Percentiles rank a stretch among this genome's conserved stretches.
These are phyloP conservation scores for Cheilosia pagana DNA, from an alignment of 2,888 invertebrate genomes.

Conservation along the genomic window DNA sequence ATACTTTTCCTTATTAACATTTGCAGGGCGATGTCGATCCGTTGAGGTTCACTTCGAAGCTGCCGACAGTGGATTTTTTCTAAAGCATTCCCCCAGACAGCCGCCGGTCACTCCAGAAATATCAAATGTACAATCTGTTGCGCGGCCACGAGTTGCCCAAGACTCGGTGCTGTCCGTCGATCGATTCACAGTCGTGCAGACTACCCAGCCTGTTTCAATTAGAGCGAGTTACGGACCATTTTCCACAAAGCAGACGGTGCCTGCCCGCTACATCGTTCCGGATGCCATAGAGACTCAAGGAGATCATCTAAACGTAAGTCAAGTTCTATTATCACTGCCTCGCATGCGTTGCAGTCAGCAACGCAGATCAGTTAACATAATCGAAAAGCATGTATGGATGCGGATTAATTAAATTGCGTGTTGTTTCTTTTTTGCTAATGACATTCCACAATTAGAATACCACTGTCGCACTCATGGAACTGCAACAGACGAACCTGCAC, in stretches of 20 bases:
- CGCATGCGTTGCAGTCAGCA: constrained; percentile 2
- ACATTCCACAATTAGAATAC: constrained; percentile 83
- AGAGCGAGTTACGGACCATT: constrained; percentile 97
- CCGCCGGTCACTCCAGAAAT: constrained; percentile 84
- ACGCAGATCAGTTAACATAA: constrained; percentile 46
- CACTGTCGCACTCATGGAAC: constrained; percentile 85
- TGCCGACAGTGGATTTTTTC: constrained; percentile 95
- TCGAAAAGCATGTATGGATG: constrained; percentile 41
- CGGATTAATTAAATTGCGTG: constrained; percentile 59
- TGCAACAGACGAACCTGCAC: constrained; percentile 89
- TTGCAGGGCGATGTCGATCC: constrained; percentile 88
- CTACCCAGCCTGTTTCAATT: constrained; percentile 94
- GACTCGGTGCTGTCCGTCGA: constrained; percentile 92
- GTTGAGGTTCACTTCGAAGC: constrained; percentile 96
- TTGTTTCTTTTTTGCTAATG: constrained; percentile 19
- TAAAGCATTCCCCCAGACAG: constrained; percentile 92
- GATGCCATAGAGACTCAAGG: constrained; percentile 88
- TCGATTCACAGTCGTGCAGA: constrained; percentile 95
- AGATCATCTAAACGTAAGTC: constrained; percentile 81
- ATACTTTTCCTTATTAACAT: constrained; percentile 44
- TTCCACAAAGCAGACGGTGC: constrained; percentile 97
- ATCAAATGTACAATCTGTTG: constrained; percentile 79
- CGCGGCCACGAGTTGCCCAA: constrained; percentile 80
- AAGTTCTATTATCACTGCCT: constrained; percentile 26
- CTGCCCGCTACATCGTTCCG: constrained; percentile 93